Evolutionary conservation across 2,113 vertebrate species (phyloP), one percentile per base, ranked within the genome.

Genomic region (Rhombomys opimus): DNA sequence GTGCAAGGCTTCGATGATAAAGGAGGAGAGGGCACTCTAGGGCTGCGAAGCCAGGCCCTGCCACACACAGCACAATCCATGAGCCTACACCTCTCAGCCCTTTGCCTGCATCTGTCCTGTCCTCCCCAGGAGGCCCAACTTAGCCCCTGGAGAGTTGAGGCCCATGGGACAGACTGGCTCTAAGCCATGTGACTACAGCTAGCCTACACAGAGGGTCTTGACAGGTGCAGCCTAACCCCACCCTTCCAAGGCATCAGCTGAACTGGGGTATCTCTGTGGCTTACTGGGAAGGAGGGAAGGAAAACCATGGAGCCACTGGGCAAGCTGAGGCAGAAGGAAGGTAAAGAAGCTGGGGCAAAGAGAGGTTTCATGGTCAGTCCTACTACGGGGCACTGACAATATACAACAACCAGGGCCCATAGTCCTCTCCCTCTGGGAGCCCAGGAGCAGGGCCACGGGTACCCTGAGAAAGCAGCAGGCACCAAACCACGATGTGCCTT

Each of bases 391-490:
- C 12, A 87, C 0, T 50, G 70, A 82, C 30, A 13, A 89, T 9
- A n/a, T 0, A 18, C 20, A 63, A 13, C 25, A 87, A 65, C 10
- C 22, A 61, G 54, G 10, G 14, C 35, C 46, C 0, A 0, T 18
- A 59, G 11, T 46, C 61, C 27, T 50, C 46, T 82, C 67, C 46
- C 46, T 70, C 73, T 11, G 15, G 46, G 18, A 80, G 41, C 38
- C 50, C 20, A 75, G 63, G 27, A 59, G 13, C 0, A 18, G 0
- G 61, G 61, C 46, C 25, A 6, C 3, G 46, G 61, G 59, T 0
- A 1, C 20, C 30, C 15, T 5, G 1, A 4, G 18, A 32, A 50
- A 38, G 65, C 80, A 38, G 84, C 46, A 73, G 87, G 46, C 46
- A 87, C 14, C 46, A 35, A 57, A 76, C 50, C 32, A 73, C 12